phyloP scores from a whole-genome alignment of 2,888 invertebrate genomes.

The Neoascia interrupta region DNA sequence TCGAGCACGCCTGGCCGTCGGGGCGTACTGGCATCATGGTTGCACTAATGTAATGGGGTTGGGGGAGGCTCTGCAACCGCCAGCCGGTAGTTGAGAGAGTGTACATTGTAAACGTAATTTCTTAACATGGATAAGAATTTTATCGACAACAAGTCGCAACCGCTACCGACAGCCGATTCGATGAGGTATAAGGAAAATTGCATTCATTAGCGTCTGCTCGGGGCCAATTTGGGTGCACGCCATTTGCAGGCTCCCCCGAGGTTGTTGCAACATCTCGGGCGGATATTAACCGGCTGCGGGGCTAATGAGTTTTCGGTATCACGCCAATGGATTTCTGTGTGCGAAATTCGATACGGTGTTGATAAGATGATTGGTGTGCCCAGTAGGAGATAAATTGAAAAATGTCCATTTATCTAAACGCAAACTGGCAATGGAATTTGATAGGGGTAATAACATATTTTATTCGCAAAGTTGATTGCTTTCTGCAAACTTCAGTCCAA shows the following conservation, averaged over 20 bases:
- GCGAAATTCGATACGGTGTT: constrained; percentile 64
- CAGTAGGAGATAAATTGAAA: constrained; percentile 69
- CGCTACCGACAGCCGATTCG: constrained; percentile 61
- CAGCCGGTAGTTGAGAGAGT: constrained; percentile 54
- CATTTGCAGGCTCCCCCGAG: not conserved
- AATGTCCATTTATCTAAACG: constrained; percentile 49
- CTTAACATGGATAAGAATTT: constrained; percentile 63
- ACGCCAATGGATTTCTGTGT: constrained; percentile 56
- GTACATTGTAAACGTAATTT: constrained; percentile 62
- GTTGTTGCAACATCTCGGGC: too few species aligned
- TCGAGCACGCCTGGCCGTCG: not conserved
- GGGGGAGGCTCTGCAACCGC: constrained; percentile 9
- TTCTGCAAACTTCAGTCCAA: too few species aligned
- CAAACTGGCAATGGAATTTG: constrained; percentile 17
- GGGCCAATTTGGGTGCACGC: constrained; percentile 61
- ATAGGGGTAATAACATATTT: constrained; percentile 1
- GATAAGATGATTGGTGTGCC: constrained; percentile 59
- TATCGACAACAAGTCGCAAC: constrained; percentile 67
- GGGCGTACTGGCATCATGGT: too few species aligned
- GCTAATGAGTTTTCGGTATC: constrained; percentile 68
- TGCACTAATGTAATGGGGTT: too few species aligned
- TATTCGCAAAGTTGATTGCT: too few species aligned
- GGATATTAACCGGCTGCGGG: constrained; percentile 45
- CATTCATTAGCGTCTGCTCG: constrained; percentile 67
- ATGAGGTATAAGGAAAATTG: constrained; percentile 69